A percentile compares a stretch with the other conserved stretches of the same genome.
Conservation (phyloP, 2,113 vertebrate species). For the Tragelaphus buxtoni region DNA sequence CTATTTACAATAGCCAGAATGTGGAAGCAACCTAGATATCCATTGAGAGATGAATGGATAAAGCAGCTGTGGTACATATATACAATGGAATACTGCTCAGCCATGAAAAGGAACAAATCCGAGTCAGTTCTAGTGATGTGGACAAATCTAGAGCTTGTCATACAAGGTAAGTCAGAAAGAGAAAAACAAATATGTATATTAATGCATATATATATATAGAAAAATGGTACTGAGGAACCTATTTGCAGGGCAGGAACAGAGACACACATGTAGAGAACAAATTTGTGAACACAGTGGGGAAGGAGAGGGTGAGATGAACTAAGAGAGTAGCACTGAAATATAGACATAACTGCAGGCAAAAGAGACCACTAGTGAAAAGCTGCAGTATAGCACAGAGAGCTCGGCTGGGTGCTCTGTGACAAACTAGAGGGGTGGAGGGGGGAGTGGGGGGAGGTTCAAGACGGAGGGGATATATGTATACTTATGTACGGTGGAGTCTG, state of each 20-base stretch:
- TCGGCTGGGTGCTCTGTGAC: neutral
- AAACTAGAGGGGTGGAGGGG: neutral
- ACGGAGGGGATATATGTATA: neutral
- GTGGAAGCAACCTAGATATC: neutral
- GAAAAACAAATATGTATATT: neutral
- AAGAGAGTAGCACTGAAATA: neutral
- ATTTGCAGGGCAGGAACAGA: neutral
- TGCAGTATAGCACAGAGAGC: neutral
- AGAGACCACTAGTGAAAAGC: neutral
- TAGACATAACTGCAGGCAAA: neutral
- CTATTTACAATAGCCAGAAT: neutral
- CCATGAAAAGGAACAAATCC: neutral
- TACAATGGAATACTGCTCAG: neutral
- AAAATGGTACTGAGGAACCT: neutral
- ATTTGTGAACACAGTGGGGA: neutral
- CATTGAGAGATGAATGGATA: neutral
- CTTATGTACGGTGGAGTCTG: neutral
- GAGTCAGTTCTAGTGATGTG: neutral
- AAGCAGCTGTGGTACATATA: neutral
- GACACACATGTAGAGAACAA: neutral
- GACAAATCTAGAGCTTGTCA: neutral
- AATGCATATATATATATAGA: neutral
- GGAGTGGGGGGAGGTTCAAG: fast-evolving
- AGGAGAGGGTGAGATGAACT: neutral
- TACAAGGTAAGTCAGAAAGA: neutral